Conservation (phyloP, 2,888 invertebrate genomes). For the Tromatobia lineatoria region DNA sequence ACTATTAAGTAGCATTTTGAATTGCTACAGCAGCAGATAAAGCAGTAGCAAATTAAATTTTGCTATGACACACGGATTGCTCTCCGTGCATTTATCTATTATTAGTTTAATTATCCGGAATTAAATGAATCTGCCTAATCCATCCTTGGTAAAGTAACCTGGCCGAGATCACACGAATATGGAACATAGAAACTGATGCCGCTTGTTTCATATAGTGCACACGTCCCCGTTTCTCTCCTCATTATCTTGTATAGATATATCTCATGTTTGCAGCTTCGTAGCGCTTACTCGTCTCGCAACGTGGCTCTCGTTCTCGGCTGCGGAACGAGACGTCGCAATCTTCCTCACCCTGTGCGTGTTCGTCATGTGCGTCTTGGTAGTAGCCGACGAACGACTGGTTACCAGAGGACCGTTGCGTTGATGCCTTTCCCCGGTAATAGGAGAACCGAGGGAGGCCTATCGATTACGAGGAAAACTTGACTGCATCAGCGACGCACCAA, state of each 20-base stretch:
- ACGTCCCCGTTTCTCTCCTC: conserved; percentile 33
- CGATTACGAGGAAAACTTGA: conserved; percentile 83
- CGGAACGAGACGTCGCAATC: conserved; percentile 49
- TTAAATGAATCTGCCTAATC: no score
- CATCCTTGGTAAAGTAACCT: neutral
- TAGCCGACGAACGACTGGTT: conserved; percentile 27
- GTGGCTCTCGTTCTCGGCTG: conserved; percentile 44
- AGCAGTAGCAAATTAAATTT: no score
- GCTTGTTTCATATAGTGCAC: neutral
- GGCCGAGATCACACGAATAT: neutral
- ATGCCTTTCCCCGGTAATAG: conserved; percentile 80
- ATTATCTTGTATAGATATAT: neutral
- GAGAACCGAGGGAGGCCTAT: conserved; percentile 81
- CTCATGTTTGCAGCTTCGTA: neutral
- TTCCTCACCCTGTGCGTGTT: conserved; percentile 5
- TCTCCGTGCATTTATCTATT: no score
- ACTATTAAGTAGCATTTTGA: no score
- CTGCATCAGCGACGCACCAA: conserved; percentile 69
- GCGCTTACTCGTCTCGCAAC: conserved; percentile 30
- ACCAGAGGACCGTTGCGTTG: conserved; percentile 39
- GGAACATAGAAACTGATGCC: neutral
- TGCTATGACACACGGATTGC: no score
- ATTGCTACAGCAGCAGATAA: no score
- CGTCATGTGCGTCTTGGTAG: conserved; percentile 14
- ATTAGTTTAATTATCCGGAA: no score